Evolutionary conservation across 2,113 vertebrate genomes (phyloP).

Genomic region (Machaerirhynchus nigripectus): DNA sequence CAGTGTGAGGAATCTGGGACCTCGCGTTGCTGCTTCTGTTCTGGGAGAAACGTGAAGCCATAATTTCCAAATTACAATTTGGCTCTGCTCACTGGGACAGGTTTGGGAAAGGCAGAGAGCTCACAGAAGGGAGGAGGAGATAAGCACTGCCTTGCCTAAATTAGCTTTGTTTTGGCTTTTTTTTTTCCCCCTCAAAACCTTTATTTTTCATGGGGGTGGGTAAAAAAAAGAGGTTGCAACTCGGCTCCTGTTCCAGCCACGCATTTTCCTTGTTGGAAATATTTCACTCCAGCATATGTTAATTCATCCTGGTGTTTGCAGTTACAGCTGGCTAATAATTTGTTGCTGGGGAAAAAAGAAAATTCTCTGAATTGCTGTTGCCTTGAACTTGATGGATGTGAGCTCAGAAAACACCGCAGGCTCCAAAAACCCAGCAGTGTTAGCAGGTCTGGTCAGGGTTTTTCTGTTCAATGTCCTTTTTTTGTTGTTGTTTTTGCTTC

Average conservation of each 20-base stretch:
- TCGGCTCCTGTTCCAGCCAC: not conserved
- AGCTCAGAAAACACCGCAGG: not conserved
- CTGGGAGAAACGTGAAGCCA: fast-evolving
- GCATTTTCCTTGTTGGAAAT: not conserved
- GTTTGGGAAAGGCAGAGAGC: not conserved
- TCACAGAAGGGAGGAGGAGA: not conserved
- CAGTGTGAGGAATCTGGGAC: fast-evolving
- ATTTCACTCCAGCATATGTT: not conserved
- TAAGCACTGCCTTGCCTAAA: not conserved
- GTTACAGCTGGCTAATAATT: not conserved
- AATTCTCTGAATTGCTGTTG: not conserved
- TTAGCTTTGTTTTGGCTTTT: not conserved
- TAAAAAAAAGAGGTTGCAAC: not conserved
- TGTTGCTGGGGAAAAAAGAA: not conserved
- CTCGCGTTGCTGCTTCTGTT: not conserved
- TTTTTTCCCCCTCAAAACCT: not conserved
- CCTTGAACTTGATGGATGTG: not conserved
- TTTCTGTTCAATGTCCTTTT: not conserved
- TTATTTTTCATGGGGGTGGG: not conserved
- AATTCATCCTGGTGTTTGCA: not conserved
- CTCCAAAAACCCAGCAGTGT: not conserved
- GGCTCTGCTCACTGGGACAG: not conserved
- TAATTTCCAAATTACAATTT: not conserved
- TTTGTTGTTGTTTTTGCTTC: not conserved
- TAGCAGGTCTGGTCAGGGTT: not conserved